These are phyloP conservation scores for Phalangium opilio DNA, from an alignment of 2,888 invertebrate species.

Conservation along the genomic window DNA sequence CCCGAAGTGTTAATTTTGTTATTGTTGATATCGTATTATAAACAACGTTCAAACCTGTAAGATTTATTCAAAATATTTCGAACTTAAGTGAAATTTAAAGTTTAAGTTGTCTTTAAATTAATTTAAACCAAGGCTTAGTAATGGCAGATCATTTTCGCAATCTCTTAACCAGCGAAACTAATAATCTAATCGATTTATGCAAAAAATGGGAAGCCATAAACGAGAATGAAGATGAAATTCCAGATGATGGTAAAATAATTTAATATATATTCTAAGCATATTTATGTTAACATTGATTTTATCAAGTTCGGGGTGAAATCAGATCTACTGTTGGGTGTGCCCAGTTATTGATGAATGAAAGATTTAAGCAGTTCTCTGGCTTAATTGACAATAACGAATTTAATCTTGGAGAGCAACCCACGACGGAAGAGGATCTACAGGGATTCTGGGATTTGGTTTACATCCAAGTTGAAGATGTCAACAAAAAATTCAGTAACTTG, in stretches of 20 bases:
- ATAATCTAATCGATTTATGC: conserved; percentile 8
- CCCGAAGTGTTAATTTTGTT: no score
- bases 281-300: background rate
- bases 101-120: no score
- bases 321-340: conserved; percentile 32
- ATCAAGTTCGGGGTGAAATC: conserved; percentile 29
- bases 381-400: conserved; percentile 34
- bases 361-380: conserved; percentile 34
- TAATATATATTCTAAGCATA: background rate
- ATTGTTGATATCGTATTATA: no score
- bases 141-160: conserved; percentile 8
- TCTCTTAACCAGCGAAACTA: conserved; percentile 3
- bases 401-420: conserved; percentile 30
- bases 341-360: conserved; percentile 32
- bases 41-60: no score
- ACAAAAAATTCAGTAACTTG: conserved; percentile 26
- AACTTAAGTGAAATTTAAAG: no score
- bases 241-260: conserved; percentile 11
- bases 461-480: conserved; percentile 32
- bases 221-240: conserved; percentile 1
- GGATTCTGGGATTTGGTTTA: conserved; percentile 38
- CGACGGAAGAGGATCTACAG: conserved; percentile 31
- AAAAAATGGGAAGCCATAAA: conserved; percentile 7
- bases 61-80: no score
- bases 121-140: no score